Evolutionary conservation across 2,888 invertebrate species (phyloP).

Genomic region (Deilephila porcellus): DNA sequence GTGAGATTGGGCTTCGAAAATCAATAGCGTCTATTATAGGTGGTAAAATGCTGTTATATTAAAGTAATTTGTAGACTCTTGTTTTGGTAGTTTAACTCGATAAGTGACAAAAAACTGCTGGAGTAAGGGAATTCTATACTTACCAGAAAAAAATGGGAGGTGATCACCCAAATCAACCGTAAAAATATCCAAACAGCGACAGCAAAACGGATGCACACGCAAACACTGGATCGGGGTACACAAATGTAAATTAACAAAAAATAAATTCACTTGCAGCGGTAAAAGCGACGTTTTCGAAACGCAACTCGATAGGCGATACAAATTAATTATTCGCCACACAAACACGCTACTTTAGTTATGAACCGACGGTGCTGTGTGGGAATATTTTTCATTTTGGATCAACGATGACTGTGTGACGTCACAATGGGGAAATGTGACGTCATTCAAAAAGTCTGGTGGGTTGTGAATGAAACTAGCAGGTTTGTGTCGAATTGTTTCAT

Average conservation of each 20-base stretch:
- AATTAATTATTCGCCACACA: slow-evolving; percentile 51
- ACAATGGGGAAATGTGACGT: background rate
- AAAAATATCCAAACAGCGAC: background rate
- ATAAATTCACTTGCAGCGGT: slow-evolving; percentile 9
- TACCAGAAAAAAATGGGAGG: background rate
- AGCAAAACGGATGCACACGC: background rate
- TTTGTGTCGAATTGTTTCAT: too few species aligned
- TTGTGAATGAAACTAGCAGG: background rate
- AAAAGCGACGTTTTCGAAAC: slow-evolving; percentile 2
- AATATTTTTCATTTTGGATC: slow-evolving; percentile 15
- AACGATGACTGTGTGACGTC: background rate
- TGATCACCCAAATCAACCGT: background rate
- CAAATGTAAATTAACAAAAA: slow-evolving; percentile 23
- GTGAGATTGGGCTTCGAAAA: too few species aligned
- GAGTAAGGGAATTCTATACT: background rate
- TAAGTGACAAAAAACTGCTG: too few species aligned
- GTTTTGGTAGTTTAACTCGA: too few species aligned
- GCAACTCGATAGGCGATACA: slow-evolving; percentile 46
- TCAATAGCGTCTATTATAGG: too few species aligned
- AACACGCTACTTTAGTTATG: slow-evolving; percentile 39
- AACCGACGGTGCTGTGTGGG: slow-evolving; percentile 14
- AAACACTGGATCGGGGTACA: background rate
- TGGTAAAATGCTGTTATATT: too few species aligned
- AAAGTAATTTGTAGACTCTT: too few species aligned
- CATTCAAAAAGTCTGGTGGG: background rate